Evolutionary conservation across 2,797 vertebrate species (phyloP).

Genomic region (Limnodromus scolopaceus): DNA sequence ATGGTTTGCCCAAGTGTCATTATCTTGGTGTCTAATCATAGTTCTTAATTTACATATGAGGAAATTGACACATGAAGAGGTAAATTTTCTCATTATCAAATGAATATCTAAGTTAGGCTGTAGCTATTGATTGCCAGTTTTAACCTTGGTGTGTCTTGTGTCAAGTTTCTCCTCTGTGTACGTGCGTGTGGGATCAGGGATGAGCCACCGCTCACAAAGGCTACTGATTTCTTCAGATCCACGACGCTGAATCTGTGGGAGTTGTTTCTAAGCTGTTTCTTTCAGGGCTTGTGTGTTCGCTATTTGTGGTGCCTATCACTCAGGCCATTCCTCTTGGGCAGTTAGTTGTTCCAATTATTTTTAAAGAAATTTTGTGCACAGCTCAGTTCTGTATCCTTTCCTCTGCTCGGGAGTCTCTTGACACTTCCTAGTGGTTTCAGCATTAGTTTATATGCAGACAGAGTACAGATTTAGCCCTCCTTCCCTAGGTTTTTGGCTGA

Average conservation of each 20-base stretch:
- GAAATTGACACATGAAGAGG: constrained; percentile 46
- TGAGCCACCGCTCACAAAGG: neutral
- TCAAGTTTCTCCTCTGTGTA: neutral
- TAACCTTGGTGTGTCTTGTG: neutral
- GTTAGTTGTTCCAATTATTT: constrained; percentile 21
- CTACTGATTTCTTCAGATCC: neutral
- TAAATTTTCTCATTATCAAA: constrained; percentile 52
- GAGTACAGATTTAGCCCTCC: neutral
- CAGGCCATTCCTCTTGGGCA: neutral
- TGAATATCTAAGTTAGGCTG: neutral
- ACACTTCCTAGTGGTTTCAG: neutral
- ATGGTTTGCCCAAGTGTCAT: constrained; percentile 50
- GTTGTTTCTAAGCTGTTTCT: neutral
- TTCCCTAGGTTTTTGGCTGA: constrained; percentile 5
- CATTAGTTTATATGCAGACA: constrained; percentile 50
- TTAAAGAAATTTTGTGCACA: neutral
- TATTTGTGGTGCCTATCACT: neutral
- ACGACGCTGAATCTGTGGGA: fast-evolving
- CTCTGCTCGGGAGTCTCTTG: constrained; percentile 21
- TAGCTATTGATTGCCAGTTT: constrained; percentile 34
- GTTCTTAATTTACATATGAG: constrained; percentile 60
- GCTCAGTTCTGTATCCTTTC: neutral
- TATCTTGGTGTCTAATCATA: constrained; percentile 52
- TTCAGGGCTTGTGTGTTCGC: neutral
- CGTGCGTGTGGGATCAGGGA: neutral